Evolutionary conservation across 2,888 invertebrate genomes (phyloP).

Genomic region (Nemapogon koenigi): DNA sequence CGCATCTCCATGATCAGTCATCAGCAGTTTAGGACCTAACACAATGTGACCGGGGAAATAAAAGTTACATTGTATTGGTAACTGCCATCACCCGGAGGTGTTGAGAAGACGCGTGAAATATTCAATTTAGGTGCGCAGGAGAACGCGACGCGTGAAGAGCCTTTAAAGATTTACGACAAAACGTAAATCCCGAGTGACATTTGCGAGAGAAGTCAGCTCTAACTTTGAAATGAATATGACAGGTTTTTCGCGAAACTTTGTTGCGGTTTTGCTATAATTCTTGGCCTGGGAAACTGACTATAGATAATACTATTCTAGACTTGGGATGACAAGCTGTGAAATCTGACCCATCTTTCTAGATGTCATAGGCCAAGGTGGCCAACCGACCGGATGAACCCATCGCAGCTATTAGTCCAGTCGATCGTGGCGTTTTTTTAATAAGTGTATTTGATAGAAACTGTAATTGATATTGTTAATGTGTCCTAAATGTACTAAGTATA

Average conservation of each 20-base stretch:
- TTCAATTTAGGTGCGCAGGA: conserved; percentile 59
- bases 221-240: conserved; percentile 24
- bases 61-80: conserved; percentile 46
- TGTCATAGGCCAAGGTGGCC: too few species aligned
- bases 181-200: conserved; percentile 60
- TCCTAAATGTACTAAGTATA: too few species aligned
- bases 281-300: too few species aligned
- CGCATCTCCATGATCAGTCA: conserved; percentile 49
- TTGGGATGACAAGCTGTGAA: too few species aligned
- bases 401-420: too few species aligned
- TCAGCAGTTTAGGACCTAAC: conserved; percentile 59
- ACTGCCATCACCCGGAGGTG: conserved; percentile 46
- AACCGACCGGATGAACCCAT: too few species aligned
- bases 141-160: conserved; percentile 40
- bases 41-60: conserved; percentile 50
- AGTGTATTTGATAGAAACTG: too few species aligned
- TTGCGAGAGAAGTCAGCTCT: conserved; percentile 32
- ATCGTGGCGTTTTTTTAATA: too few species aligned
- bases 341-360: too few species aligned
- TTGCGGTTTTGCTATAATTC: conserved; percentile 33
- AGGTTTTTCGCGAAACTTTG: conserved; percentile 42
- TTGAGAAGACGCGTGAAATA: conserved; percentile 60
- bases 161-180: conserved; percentile 60
- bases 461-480: too few species aligned
- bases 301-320: too few species aligned